phyloP scores from a whole-genome alignment of 2,888 invertebrate species.

The Acleris holmiana region DNA sequence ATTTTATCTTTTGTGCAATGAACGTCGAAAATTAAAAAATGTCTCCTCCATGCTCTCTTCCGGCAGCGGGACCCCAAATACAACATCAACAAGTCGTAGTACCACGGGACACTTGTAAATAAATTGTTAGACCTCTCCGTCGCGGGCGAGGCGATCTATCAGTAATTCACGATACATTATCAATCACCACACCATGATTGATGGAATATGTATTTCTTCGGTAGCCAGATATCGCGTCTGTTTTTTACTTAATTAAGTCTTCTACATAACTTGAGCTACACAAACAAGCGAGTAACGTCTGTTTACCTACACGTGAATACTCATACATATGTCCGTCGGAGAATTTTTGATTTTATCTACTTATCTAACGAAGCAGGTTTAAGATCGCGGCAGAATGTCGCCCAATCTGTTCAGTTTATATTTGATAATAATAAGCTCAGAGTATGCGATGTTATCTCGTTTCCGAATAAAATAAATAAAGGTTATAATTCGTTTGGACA shows the following conservation, averaged over 20 bases:
- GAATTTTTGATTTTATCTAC: conserved; percentile 44
- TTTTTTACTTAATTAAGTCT: conserved; percentile 79
- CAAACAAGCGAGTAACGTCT: conserved; percentile 16
- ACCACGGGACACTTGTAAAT: conserved; percentile 74
- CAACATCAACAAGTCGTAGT: conserved; percentile 80
- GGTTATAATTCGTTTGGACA: conserved; percentile 42
- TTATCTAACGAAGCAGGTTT: conserved; percentile 45
- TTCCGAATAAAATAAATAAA: conserved; percentile 55
- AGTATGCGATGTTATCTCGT: conserved; percentile 52
- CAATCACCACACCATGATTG: conserved; percentile 80
- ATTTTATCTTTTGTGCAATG: no score
- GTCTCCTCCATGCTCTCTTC: conserved; percentile 24
- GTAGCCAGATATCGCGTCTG: conserved; percentile 82
- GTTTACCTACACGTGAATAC: conserved; percentile 11
- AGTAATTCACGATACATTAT: conserved; percentile 82
- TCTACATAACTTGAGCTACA: conserved; percentile 54
- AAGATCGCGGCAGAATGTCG: conserved; percentile 51
- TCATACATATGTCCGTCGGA: conserved; percentile 24
- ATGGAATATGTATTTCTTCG: conserved; percentile 76
- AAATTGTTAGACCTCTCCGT: conserved; percentile 79
- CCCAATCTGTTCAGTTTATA: conserved; percentile 50
- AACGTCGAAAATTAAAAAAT: conserved; percentile 1
- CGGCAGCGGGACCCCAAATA: conserved; percentile 23
- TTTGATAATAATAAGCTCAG: conserved; percentile 45
- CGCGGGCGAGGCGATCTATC: conserved; percentile 77